Percentiles rank a stretch among this genome's conserved stretches.
These are phyloP conservation scores for Silvanus unidentatus DNA, from an alignment of 2,888 invertebrate species.

Conservation along the genomic window DNA sequence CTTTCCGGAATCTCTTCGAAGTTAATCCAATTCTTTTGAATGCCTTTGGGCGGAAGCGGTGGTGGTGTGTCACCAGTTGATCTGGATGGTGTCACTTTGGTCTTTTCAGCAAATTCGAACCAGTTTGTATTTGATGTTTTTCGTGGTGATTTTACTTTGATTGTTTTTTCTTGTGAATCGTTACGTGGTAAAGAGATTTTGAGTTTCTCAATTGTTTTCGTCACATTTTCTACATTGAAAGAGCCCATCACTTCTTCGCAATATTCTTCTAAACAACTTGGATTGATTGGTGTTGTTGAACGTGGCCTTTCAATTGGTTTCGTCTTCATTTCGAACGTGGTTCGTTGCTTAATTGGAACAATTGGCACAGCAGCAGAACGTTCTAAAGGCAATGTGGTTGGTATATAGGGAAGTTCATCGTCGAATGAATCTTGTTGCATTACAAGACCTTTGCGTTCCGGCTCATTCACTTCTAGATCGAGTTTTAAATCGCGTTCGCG, in stretches of 20 bases:
- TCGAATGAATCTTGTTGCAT: slow-evolving; percentile 78
- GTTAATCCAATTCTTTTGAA: slow-evolving; percentile 69
- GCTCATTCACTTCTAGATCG: slow-evolving; percentile 54
- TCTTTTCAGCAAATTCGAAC: slow-evolving; percentile 61
- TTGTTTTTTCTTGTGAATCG: slow-evolving; percentile 36
- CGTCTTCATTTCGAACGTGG: slow-evolving; percentile 56
- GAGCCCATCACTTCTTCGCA: slow-evolving; percentile 46
- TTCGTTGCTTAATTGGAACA: slow-evolving; percentile 70
- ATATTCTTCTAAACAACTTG: slow-evolving; percentile 66
- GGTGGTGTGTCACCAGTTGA: slow-evolving; percentile 35
- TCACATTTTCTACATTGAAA: slow-evolving; percentile 31
- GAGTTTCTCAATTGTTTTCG: slow-evolving; percentile 55
- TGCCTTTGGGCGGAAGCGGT: slow-evolving; percentile 46
- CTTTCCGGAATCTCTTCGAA: slow-evolving; percentile 82
- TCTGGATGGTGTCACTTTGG: slow-evolving; percentile 46
- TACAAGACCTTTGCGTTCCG: slow-evolving; percentile 72
- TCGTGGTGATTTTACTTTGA: slow-evolving; percentile 49
- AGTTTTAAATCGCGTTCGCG: slow-evolving; percentile 36
- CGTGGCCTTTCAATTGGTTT: slow-evolving; percentile 70
- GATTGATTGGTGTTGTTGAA: slow-evolving; percentile 66
- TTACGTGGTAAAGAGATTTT: slow-evolving; percentile 59
- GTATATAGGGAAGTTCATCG: slow-evolving; percentile 78
- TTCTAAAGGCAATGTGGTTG: slow-evolving; percentile 83
- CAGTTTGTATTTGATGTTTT: slow-evolving; percentile 44
- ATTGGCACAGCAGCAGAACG: slow-evolving; percentile 75